These are phyloP conservation scores for Numenius arquata DNA, from an alignment of 2,113 vertebrate genomes.

Conservation along the genomic window DNA sequence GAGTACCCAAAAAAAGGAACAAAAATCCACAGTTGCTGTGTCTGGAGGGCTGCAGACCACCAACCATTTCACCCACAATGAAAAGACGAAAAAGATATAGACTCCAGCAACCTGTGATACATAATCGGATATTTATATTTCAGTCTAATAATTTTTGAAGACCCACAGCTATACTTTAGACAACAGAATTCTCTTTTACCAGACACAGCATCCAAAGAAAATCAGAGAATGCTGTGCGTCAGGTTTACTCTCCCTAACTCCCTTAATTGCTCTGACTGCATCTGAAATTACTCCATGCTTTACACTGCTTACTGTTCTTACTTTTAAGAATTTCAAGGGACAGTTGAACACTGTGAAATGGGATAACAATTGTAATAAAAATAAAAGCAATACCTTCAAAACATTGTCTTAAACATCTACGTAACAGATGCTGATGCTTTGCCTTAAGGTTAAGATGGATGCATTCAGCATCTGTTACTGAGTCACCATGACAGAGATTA, in stretches of 20 bases:
- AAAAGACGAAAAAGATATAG: neutral
- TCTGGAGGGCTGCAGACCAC: neutral
- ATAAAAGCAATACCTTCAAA: neutral
- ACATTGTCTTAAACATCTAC: neutral
- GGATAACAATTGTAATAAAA: neutral
- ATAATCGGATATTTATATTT: neutral
- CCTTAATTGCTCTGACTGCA: neutral
- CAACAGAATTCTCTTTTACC: neutral
- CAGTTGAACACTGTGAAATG: neutral
- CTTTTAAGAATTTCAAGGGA: neutral
- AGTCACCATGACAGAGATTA: slow-evolving; percentile 46
- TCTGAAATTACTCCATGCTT: neutral
- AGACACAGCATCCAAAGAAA: neutral
- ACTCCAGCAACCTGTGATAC: neutral
- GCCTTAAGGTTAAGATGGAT: neutral
- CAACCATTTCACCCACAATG: neutral
- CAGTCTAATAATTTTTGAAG: neutral
- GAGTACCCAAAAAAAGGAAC: neutral
- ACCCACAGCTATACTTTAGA: neutral
- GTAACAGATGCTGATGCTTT: neutral
- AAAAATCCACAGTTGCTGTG: neutral
- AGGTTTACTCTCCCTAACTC: neutral
- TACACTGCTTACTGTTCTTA: neutral
- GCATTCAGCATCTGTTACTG: slow-evolving; percentile 8
- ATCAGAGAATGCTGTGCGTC: neutral